A percentile compares a stretch with the other conserved stretches of the same genome.
Evolutionary conservation across 1,140 invertebrate genomes (phyloP).

Genomic region (Sycobia sp.): DNA sequence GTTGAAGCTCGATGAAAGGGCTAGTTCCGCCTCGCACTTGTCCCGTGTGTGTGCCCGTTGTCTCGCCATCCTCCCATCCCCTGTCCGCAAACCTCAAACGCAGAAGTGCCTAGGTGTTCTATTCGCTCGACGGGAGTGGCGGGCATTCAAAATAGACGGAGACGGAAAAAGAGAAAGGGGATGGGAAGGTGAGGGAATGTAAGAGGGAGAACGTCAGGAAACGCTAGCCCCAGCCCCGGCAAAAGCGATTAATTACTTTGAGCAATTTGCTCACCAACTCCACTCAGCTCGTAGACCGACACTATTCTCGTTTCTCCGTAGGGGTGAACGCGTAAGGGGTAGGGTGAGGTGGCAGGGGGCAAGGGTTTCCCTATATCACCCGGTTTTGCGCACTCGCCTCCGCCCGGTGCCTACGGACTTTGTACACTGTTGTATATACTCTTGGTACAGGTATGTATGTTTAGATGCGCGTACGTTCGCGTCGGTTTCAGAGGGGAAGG

Average conservation of each 20-base stretch:
- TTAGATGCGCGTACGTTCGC: no score
- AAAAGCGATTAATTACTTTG: conserved; percentile 62
- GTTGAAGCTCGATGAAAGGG: neutral
- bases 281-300: conserved; percentile 56
- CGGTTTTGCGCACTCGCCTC: conserved; percentile 6
- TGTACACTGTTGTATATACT: conserved; percentile 22
- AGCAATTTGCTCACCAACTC: conserved; percentile 61
- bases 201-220: neutral
- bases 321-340: no score
- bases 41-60: no score
- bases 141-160: neutral
- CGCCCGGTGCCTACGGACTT: neutral
- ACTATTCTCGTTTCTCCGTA: conserved; percentile 59
- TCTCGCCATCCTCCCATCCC: no score
- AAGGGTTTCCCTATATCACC: neutral
- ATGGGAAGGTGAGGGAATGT: no score
- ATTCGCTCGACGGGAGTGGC: neutral
- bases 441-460: no score
- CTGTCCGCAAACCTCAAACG: neutral
- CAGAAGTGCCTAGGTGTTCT: neutral
- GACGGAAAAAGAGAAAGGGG: neutral
- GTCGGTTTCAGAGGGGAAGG: no score
- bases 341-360: no score
- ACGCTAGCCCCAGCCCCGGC: conserved; percentile 39
- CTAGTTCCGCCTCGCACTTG: neutral